Evolutionary conservation across 2,113 vertebrate species (phyloP).

Genomic region (Ammodytes dubius): DNA sequence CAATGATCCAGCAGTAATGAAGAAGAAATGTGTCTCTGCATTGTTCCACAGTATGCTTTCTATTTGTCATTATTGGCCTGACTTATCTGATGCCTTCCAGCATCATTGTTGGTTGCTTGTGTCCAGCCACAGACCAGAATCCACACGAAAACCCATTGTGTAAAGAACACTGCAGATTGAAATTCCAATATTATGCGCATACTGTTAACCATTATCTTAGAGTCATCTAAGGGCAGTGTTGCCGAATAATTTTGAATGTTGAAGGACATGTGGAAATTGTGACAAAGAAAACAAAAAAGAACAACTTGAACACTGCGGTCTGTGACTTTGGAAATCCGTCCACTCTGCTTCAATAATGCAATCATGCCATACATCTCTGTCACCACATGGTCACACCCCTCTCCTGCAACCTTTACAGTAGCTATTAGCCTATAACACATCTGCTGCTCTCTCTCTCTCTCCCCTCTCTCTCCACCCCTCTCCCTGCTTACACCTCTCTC

Average conservation of each 20-base stretch:
- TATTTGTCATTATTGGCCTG: slow-evolving; percentile 24
- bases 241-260: not conserved
- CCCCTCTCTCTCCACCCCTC: too few relatives aligned
- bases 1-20: slow-evolving; percentile 18
- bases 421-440: too few relatives aligned
- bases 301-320: slow-evolving; percentile 35
- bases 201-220: too few relatives aligned
- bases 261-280: slow-evolving; percentile 22
- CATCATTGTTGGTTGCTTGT: slow-evolving; percentile 5
- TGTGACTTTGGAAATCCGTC: slow-evolving; percentile 76
- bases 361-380: slow-evolving; percentile 81
- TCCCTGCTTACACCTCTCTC: too few relatives aligned
- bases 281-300: not conserved
- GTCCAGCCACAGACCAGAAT: slow-evolving; percentile 18
- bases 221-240: too few relatives aligned
- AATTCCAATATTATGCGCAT: slow-evolving; percentile 5
- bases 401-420: slow-evolving; percentile 67
- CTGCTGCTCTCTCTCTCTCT: too few relatives aligned
- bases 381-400: slow-evolving; percentile 77
- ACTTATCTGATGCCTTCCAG: slow-evolving; percentile 35
- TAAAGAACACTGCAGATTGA: slow-evolving; percentile 15
- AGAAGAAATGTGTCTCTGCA: slow-evolving; percentile 16
- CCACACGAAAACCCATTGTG: slow-evolving; percentile 1
- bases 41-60: slow-evolving; percentile 20
- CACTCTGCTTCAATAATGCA: slow-evolving; percentile 72